Base-by-base conservation (phyloP, 2,888 invertebrate species). In the Notocelia uddmanniana region DNA sequence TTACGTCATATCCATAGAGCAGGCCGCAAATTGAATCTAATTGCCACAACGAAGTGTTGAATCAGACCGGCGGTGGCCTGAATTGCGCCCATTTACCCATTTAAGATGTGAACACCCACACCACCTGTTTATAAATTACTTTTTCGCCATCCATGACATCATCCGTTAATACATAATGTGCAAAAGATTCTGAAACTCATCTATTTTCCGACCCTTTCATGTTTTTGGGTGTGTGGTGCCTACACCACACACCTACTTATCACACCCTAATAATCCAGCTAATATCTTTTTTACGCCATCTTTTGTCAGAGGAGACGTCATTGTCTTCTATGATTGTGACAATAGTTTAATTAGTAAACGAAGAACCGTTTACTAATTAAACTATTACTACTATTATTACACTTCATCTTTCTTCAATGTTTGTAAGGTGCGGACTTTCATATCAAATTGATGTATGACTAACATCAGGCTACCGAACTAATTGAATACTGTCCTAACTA, bases 1-100 rank as follows among this genome's bases (percentile, higher is more conserved):
- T 77, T 77, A 76, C 79, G 77, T 83, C 85, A 89, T 88, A 86
- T 88, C 87, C 87, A 87, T 89, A 88, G 87, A 79, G 85, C 82
- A 83, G 82, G 79, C 83, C 86, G 85, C 89, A 91, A 93, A 93
- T 93, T 92, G 91, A 89, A 88, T 89, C 92, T 93, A 92, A 93
- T 93, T 93, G 93, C 91, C 88, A 84, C 90, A 92, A 92, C 88
- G 88, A 92, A 92, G 92, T 90, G 92, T 91, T 90, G 93, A 92
- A 92, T 92, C 90, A 91, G 92, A 84, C 91, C 84, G 86, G 83
- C 84, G 81, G 81, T 86, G 91, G 86, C 90, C 92, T 90, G 87
- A 92, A 93, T 92, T 90, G 87, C 81, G 79, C 87, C 89, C 89
- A 92, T 92, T 92, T 92, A 90, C 90, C 85, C 89, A 91, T 87